These are phyloP conservation scores for Acanthochromis polyacanthus DNA, from an alignment of 2,113 vertebrate genomes.

Conservation along the genomic window DNA sequence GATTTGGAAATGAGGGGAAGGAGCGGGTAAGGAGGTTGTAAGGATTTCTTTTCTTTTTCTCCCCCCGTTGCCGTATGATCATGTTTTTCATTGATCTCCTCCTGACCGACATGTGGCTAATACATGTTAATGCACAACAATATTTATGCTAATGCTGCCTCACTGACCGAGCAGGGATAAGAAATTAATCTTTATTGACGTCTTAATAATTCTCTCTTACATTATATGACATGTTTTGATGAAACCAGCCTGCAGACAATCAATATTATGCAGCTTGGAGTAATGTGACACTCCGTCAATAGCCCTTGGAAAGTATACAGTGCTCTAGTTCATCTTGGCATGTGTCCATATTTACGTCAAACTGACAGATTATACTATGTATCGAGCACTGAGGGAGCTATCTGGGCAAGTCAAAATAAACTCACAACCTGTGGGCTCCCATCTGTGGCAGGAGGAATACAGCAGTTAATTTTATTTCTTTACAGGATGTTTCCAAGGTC, in stretches of 20 bases:
- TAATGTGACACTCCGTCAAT: constrained; percentile 67
- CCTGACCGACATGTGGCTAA: constrained; percentile 69
- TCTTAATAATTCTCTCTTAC: constrained; percentile 68
- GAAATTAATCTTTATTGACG: constrained; percentile 75
- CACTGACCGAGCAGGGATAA: constrained; percentile 48
- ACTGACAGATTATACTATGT: constrained; percentile 48
- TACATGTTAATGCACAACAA: constrained; percentile 60
- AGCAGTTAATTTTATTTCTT: constrained; percentile 14
- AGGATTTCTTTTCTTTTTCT: constrained; percentile 47
- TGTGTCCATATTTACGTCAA: constrained; percentile 61
- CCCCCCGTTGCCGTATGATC: constrained; percentile 46
- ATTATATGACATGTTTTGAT: constrained; percentile 68
- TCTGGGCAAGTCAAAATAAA: constrained; percentile 56
- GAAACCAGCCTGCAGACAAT: constrained; percentile 64
- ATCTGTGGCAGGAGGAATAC: constrained; percentile 14
- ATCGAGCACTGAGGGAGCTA: constrained; percentile 16
- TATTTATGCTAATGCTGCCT: constrained; percentile 70
- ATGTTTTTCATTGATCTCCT: constrained; percentile 73
- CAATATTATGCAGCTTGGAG: constrained; percentile 55
- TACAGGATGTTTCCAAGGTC: background rate
- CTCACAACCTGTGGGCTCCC: constrained; percentile 14
- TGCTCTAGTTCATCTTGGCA: constrained; percentile 58
- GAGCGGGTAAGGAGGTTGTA: constrained; percentile 32
- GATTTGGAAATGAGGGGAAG: constrained; percentile 54
- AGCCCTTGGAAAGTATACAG: constrained; percentile 46